Conservation (phyloP, 2,113 vertebrate genomes). For the Pithys albifrons region DNA sequence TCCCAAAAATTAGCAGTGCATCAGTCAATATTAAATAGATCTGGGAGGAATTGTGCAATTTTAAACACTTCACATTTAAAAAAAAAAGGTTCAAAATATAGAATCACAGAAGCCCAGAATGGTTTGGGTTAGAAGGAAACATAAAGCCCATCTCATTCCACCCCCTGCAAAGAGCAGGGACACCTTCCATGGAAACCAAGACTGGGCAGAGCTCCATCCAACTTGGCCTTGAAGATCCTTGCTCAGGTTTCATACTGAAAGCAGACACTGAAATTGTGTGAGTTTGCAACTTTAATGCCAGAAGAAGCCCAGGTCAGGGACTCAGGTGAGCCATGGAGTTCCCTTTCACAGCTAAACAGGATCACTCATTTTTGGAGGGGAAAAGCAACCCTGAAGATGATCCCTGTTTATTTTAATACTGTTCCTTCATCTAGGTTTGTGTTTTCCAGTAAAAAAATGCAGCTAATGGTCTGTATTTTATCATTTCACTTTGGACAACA, state of each 20-base stretch:
- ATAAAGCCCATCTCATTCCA: not conserved
- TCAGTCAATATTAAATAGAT: not conserved
- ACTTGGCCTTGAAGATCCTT: not conserved
- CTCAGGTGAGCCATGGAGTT: not conserved
- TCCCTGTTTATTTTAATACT: not conserved
- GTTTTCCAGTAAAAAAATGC: not conserved
- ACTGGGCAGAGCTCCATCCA: accelerated
- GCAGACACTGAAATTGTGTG: not conserved
- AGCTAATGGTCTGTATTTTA: not conserved
- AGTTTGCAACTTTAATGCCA: not conserved
- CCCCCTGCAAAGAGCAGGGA: not conserved
- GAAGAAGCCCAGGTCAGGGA: not conserved
- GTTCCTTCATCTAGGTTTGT: not conserved
- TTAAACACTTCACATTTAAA: not conserved
- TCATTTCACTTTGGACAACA: not conserved
- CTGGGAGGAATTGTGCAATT: not conserved
- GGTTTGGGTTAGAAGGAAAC: too few species aligned
- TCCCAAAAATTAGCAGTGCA: not conserved
- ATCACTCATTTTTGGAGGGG: not conserved
- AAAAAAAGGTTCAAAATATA: not conserved
- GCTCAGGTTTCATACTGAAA: not conserved
- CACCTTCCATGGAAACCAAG: not conserved
- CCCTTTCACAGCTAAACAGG: not conserved
- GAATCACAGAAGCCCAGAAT: not conserved
- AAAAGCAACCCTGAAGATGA: too few species aligned